Evolutionary conservation across 64 coral and sea anemone genomes (phyloP).

Genomic region (Acropora tenuis): DNA sequence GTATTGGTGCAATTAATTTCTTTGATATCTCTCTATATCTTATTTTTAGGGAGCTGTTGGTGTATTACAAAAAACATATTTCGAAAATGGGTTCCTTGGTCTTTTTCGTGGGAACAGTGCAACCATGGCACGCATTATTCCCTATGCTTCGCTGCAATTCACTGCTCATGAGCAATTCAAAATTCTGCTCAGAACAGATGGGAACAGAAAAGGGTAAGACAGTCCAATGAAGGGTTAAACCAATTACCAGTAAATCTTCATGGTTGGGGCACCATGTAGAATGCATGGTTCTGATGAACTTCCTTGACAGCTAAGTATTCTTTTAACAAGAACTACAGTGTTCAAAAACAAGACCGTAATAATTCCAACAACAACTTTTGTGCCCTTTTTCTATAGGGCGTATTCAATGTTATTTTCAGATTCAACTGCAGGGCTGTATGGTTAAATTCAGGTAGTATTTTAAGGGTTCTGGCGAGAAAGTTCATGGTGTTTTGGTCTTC

Average conservation of each 20-base stretch:
- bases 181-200: constrained; percentile 46
- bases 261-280: too few species aligned
- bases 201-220: constrained; percentile 53
- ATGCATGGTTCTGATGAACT: too few species aligned
- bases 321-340: too few species aligned
- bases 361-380: too few species aligned
- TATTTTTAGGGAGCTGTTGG: constrained; percentile 53
- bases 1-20: not conserved
- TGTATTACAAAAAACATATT: constrained; percentile 54
- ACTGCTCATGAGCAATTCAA: constrained; percentile 80
- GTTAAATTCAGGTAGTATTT: too few species aligned
- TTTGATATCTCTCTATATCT: not conserved
- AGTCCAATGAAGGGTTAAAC: not conserved
- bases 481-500: not conserved
- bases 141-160: constrained; percentile 86
- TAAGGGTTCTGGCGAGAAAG: not conserved
- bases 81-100: constrained; percentile 61
- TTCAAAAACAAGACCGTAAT: too few species aligned
- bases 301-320: too few species aligned
- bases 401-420: too few species aligned
- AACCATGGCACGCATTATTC: constrained; percentile 81
- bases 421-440: too few species aligned
- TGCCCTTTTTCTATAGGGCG: too few species aligned
- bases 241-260: too few species aligned
- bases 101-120: constrained; percentile 77